These are phyloP conservation scores for Drosophila hydei DNA, from an alignment of 1,140 invertebrate species.

Conservation along the genomic window DNA sequence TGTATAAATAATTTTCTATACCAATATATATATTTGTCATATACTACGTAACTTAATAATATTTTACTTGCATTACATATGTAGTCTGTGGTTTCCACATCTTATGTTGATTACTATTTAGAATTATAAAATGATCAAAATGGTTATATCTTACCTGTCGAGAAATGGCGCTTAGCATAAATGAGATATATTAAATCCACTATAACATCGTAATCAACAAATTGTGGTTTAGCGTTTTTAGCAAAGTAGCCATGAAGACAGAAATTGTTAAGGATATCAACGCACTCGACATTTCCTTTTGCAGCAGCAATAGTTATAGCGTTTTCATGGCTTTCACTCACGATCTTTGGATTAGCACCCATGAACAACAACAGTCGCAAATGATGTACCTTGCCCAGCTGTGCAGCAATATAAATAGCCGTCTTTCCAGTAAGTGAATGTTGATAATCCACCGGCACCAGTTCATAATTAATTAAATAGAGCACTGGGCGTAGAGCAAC, in stretches of 20 bases:
- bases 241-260: constrained; percentile 39
- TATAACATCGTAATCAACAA: constrained; percentile 61
- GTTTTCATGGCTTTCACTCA: constrained; percentile 87
- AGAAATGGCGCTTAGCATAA: constrained; percentile 42
- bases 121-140: too few relatives aligned
- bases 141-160: constrained; percentile 48
- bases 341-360: constrained; percentile 88
- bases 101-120: too few relatives aligned
- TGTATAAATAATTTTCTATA: too few relatives aligned
- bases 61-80: too few relatives aligned
- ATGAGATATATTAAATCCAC: constrained; percentile 65
- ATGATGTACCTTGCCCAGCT: constrained; percentile 86
- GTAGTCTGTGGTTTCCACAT: too few relatives aligned
- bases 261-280: constrained; percentile 58
- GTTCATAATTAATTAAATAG: constrained; percentile 88
- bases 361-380: constrained; percentile 88
- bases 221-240: constrained; percentile 48
- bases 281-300: constrained; percentile 51
- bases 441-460: constrained; percentile 87
- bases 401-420: constrained; percentile 89
- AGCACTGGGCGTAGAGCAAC: constrained; percentile 87
- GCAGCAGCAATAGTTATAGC: constrained; percentile 87
- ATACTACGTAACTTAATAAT: too few relatives aligned
- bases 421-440: constrained; percentile 89
- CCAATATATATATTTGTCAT: too few relatives aligned